Evolutionary conservation across 1,140 invertebrate genomes (phyloP), one percentile per base, ranked within the genome.

Genomic region (Aphelenchoides avenae): DNA sequence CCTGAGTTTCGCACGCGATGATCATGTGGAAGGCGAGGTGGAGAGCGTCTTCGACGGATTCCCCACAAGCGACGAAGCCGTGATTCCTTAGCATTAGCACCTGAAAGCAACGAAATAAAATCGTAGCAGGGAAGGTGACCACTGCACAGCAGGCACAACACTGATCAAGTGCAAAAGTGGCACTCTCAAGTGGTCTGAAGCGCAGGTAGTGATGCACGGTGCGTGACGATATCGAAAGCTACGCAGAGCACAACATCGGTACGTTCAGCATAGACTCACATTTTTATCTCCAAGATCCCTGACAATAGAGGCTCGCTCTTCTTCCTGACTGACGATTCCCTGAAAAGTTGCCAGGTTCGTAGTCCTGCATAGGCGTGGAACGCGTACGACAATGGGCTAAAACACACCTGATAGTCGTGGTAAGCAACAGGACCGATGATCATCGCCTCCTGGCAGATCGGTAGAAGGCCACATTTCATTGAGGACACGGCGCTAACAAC

Each of bases 1-100:
- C 81, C 77, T 87, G 86, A 46, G 87, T 87, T 79, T 93, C 89
- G 78, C 89, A 91, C 11, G 91, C 90, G 53, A 86, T 79, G 50
- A 91, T 85, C 43, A 85, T 83, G 78, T 88, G 87, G 67, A 85
- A 86, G 34, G 90, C 87, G 76, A 89, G 87, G 80, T 84, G 87
- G 80, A 93, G 94, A 6, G 93, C 91, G 80, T 99, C 94, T 80
- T 97, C 93, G 40, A 98, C 85, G 3, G 89, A 89, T 70, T 89
- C 89, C 37, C 93, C 95, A 81, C 92, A 95, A 77, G 89, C 92
- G 0, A 98, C 84, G 27, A 91, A 89, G 56, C 93, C 94, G 75
- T 91, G 89, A 79, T 97, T 95, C 50, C 86, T 84, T 62, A 98
- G 80, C 65, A 99, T 81, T 82, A 99, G 85, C 20, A 97, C 81